phyloP scores from a whole-genome alignment of 2,113 vertebrate species.

The Clarias macrocephalus region DNA sequence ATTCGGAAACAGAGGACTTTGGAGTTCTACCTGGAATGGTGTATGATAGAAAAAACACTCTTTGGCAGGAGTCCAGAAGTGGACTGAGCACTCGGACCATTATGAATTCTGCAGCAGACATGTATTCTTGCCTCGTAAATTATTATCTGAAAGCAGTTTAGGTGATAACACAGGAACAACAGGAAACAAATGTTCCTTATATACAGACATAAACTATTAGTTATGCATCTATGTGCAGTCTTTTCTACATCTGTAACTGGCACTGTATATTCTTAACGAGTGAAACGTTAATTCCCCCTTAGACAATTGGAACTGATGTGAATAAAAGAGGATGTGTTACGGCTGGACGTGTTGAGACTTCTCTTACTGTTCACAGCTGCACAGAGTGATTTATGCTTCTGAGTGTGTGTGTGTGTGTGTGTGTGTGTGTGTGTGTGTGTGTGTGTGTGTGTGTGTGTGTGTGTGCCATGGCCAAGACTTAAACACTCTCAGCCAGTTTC shows the following conservation, averaged over 20 bases:
- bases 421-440: conserved; percentile 40
- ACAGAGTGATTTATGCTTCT: conserved; percentile 29
- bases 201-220: neutral
- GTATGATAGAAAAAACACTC: neutral
- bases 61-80: neutral
- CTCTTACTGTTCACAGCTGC: conserved; percentile 38
- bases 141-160: neutral
- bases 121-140: neutral
- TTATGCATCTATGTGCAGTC: neutral
- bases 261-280: neutral
- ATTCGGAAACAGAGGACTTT: neutral
- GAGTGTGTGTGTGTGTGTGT: neutral
- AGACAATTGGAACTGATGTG: conserved; percentile 31
- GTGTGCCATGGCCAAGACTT: conserved; percentile 56
- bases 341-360: conserved; percentile 38
- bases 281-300: conserved; percentile 2
- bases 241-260: neutral
- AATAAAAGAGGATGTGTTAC: conserved; percentile 32
- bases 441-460: neutral
- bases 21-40: neutral
- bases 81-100: neutral
- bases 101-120: neutral
- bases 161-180: neutral
- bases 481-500: neutral
- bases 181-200: neutral